A percentile compares a stretch with the other conserved stretches of the same genome.
phyloP scores from a whole-genome alignment of 2,888 invertebrate species.

The Suillia variegata region DNA sequence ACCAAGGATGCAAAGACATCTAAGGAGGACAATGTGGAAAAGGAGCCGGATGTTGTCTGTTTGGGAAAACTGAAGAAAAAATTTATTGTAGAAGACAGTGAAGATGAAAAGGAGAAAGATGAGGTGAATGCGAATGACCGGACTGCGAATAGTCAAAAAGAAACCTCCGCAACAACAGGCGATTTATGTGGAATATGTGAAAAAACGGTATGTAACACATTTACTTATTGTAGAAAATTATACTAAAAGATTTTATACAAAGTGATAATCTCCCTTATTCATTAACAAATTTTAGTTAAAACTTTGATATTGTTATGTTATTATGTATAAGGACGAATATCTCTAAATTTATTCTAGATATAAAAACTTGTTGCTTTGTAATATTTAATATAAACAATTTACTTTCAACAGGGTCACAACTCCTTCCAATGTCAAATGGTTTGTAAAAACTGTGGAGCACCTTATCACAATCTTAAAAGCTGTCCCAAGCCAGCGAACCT shows the following conservation, averaged over 20 bases:
- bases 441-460: constrained; percentile 52
- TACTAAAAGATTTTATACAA: too few relatives aligned
- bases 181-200: constrained; percentile 49
- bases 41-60: constrained; percentile 56
- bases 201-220: constrained; percentile 44
- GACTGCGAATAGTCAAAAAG: too few relatives aligned
- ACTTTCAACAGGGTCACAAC: constrained; percentile 42
- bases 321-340: too few relatives aligned
- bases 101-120: constrained; percentile 6
- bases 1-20: constrained; percentile 2
- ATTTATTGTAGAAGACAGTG: constrained; percentile 46
- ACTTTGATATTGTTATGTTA: too few relatives aligned
- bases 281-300: too few relatives aligned
- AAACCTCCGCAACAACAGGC: neutral
- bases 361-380: neutral
- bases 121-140: constrained; percentile 18
- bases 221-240: too few relatives aligned
- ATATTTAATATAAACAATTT: constrained; percentile 13
- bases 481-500: constrained; percentile 52
- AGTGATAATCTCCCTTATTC: too few relatives aligned
- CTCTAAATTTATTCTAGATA: too few relatives aligned
- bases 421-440: constrained; percentile 55
- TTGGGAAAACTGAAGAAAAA: constrained; percentile 44
- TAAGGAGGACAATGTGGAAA: constrained; percentile 35
- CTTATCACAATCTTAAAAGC: constrained; percentile 47